phyloP scores from a whole-genome alignment of 2,797 vertebrate genomes.

The Lerista edwardsae region DNA sequence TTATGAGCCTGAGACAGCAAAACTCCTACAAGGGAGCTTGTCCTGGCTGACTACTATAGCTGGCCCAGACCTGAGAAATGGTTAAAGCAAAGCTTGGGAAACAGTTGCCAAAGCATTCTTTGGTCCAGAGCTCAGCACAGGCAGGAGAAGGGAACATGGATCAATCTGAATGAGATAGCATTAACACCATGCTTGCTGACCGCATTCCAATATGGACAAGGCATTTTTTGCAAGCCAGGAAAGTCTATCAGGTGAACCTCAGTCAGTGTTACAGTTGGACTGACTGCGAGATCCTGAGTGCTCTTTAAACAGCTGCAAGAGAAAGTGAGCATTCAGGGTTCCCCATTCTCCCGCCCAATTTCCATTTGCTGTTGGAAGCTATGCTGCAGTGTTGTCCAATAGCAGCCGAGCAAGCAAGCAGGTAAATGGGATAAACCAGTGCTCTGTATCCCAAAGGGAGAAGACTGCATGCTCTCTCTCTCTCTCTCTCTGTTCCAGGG shows the following conservation, averaged over 20 bases:
- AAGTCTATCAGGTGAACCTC: not conserved
- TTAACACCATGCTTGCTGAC: not conserved
- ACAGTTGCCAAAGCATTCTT: not conserved
- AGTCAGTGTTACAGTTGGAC: not conserved
- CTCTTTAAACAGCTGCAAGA: not conserved
- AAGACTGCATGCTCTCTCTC: too few relatives aligned
- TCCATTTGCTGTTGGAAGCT: not conserved
- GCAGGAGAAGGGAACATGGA: not conserved
- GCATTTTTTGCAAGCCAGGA: not conserved
- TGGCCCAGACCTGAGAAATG: not conserved
- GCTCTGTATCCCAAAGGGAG: not conserved
- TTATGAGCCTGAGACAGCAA: not conserved
- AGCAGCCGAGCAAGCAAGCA: not conserved
- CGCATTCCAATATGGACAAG: not conserved
- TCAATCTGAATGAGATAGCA: not conserved
- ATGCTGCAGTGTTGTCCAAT: not conserved
- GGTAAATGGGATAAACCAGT: not conserved
- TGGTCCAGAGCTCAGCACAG: not conserved
- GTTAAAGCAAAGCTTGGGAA: not conserved
- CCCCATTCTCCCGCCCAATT: not conserved
- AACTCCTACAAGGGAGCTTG: not conserved
- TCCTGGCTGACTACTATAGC: not conserved
- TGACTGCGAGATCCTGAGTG: not conserved
- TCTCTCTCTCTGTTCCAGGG: too few relatives aligned
- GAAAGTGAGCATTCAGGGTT: not conserved